Percentiles rank a stretch among this genome's conserved stretches.
phyloP scores from a whole-genome alignment of 1,140 invertebrate genomes.

The Diorhabda sublineata region DNA sequence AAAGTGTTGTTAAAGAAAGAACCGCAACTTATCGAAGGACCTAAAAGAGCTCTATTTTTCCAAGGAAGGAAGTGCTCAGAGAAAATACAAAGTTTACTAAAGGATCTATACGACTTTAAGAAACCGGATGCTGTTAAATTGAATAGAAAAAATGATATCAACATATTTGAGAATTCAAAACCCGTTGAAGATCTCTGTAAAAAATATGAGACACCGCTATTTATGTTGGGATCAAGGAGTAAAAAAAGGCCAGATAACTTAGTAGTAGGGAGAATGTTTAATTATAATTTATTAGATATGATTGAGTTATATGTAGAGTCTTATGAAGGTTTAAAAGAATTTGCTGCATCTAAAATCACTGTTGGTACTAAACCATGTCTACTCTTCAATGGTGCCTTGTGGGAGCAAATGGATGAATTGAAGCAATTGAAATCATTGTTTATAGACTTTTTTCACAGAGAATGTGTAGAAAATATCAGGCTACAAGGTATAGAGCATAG shows the following conservation, averaged over 20 bases:
- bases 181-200: slow-evolving; percentile 79
- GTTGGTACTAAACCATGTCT: slow-evolving; percentile 86
- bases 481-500: slow-evolving; percentile 92
- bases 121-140: slow-evolving; percentile 78
- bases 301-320: slow-evolving; percentile 86
- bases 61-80: slow-evolving; percentile 82
- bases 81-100: slow-evolving; percentile 68
- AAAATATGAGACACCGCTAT: slow-evolving; percentile 85
- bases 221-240: slow-evolving; percentile 83
- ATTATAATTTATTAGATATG: slow-evolving; percentile 91
- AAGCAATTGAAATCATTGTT: slow-evolving; percentile 84
- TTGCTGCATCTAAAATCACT: slow-evolving; percentile 40
- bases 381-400: slow-evolving; percentile 88
- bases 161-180: slow-evolving; percentile 80
- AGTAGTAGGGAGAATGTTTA: slow-evolving; percentile 83
- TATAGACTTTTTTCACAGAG: slow-evolving; percentile 90
- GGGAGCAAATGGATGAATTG: slow-evolving; percentile 77
- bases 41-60: slow-evolving; percentile 80
- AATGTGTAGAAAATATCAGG: slow-evolving; percentile 73
- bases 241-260: slow-evolving; percentile 96
- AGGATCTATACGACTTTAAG: slow-evolving; percentile 85
- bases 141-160: slow-evolving; percentile 76
- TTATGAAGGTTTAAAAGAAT: slow-evolving; percentile 57
- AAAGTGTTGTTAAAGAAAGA: slow-evolving; percentile 74
- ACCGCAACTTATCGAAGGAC: slow-evolving; percentile 85